phyloP scores from a whole-genome alignment of 2,797 vertebrate species.

The Microctenopoma lineatum region DNA sequence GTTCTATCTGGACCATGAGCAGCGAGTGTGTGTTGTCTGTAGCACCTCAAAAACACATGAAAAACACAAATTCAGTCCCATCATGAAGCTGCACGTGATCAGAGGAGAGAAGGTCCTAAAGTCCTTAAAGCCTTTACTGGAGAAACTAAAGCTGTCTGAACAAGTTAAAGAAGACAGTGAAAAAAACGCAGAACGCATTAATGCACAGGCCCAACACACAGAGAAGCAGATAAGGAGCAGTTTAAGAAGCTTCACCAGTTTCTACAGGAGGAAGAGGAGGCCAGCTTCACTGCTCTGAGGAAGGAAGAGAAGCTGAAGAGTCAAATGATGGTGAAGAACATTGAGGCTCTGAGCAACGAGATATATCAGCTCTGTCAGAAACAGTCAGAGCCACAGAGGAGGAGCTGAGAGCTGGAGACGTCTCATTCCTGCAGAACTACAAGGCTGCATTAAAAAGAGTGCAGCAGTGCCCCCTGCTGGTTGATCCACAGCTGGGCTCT shows the following conservation, averaged over 20 bases:
- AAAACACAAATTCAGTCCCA: constrained; percentile 22
- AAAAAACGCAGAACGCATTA: constrained; percentile 13
- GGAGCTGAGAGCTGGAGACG: neutral
- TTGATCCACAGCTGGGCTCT: neutral
- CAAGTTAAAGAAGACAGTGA: neutral
- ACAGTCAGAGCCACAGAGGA: constrained; percentile 1
- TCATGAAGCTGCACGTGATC: constrained; percentile 25
- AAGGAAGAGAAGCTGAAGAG: constrained; percentile 13
- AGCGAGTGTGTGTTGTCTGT: constrained; percentile 32
- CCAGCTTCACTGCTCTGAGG: constrained; percentile 7
- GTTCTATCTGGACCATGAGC: neutral
- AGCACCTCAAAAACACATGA: constrained; percentile 15
- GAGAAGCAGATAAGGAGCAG: constrained; percentile 12
- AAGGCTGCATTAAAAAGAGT: neutral
- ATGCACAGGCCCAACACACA: constrained; percentile 5
- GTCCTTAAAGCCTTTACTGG: neutral
- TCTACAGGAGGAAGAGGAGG: constrained; percentile 24
- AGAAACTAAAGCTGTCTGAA: neutral
- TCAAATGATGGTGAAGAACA: neutral
- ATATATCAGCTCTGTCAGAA: neutral
- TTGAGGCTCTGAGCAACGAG: neutral
- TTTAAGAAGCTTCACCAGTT: constrained; percentile 34
- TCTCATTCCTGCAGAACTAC: constrained; percentile 10
- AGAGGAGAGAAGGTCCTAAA: constrained; percentile 3
- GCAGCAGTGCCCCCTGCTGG: neutral